Conservation (phyloP, 2,888 invertebrate genomes). For the Lasioglossum calceatum region DNA sequence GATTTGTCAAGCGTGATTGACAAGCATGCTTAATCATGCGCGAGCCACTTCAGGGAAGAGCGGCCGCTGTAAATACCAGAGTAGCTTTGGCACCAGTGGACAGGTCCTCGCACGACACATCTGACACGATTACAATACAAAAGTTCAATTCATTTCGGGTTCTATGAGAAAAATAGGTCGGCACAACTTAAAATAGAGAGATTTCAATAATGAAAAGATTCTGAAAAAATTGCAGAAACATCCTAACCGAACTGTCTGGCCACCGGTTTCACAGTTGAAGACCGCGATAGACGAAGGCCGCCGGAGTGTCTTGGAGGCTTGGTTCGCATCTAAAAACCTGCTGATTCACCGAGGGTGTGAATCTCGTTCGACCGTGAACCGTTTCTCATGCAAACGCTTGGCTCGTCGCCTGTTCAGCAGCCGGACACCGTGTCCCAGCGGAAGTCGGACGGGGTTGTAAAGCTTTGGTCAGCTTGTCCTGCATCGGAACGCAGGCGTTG, state of each 20-base stretch:
- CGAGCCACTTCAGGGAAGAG: neutral
- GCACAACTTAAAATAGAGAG: too few species aligned
- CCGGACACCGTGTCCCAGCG: neutral
- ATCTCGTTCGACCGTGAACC: neutral
- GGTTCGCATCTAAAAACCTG: neutral
- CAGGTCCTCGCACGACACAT: neutral
- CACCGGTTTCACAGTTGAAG: neutral
- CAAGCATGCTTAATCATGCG: neutral
- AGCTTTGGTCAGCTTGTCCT: neutral
- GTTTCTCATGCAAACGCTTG: neutral
- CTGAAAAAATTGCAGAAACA: too few species aligned
- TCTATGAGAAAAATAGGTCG: neutral
- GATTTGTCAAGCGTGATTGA: constrained; percentile 5
- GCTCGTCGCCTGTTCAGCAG: neutral
- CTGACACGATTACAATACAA: neutral
- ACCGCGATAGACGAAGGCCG: neutral
- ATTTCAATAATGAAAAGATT: too few species aligned
- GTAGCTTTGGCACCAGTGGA: neutral
- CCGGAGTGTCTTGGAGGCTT: neutral
- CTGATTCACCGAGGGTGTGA: neutral
- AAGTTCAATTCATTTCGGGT: neutral
- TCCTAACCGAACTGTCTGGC: neutral
- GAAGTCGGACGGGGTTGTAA: neutral
- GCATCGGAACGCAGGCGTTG: neutral
- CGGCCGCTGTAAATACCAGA: neutral